A percentile compares a stretch with the other conserved stretches of the same genome.
phyloP scores from a whole-genome alignment of 2,888 invertebrate genomes.

The Gasteruption jaculator region DNA sequence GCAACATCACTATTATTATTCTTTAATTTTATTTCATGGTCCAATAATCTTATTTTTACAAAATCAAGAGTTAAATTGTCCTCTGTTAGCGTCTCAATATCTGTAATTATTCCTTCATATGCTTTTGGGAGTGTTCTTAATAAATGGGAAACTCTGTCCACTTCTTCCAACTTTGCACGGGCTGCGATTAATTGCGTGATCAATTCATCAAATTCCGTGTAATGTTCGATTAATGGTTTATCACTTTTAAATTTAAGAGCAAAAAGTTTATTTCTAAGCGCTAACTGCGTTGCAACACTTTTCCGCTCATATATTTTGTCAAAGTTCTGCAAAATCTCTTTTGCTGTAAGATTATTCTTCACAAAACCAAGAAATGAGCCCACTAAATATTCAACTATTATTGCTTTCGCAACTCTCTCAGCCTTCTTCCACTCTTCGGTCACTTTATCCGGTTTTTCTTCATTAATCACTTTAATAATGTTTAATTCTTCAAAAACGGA shows the following conservation, averaged over 20 bases:
- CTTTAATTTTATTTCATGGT: no score
- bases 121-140: no score
- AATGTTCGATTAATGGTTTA: constrained; percentile 3
- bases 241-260: no score
- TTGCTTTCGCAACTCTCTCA: not conserved
- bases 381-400: not conserved
- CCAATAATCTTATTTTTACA: not conserved
- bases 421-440: no score
- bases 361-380: no score
- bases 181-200: constrained; percentile 1
- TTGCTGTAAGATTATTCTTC: no score
- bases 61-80: not conserved
- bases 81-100: not conserved
- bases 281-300: not conserved
- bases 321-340: constrained; percentile 1
- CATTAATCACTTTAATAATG: not conserved
- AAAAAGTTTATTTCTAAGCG: not conserved
- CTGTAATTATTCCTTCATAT: no score
- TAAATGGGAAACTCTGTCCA: no score
- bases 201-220: constrained; percentile 2
- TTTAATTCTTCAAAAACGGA: not conserved
- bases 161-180: not conserved
- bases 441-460: not conserved
- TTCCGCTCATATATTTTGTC: no score
- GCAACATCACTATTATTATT: not conserved